Conservation (phyloP, 2,113 vertebrate genomes). For the Pomatostomus ruficeps region DNA sequence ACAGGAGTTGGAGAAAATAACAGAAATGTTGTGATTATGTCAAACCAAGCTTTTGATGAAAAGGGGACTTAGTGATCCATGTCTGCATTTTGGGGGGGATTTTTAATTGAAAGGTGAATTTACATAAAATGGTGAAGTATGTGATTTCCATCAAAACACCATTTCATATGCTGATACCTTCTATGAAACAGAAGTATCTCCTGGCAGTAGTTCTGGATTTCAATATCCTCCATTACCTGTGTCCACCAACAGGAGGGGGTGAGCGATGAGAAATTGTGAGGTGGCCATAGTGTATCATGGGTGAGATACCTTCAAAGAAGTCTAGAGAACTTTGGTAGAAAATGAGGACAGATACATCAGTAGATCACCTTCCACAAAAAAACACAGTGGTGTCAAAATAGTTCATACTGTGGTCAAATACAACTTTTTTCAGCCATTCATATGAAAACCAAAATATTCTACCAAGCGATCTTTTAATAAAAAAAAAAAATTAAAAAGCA, state of each 20-base stretch:
- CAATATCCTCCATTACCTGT: background rate
- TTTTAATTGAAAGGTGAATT: background rate
- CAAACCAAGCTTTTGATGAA: background rate
- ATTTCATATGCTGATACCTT: background rate
- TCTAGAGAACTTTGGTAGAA: background rate
- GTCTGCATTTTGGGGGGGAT: background rate
- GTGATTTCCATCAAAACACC: background rate
- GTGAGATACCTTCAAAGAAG: background rate
- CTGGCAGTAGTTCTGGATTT: background rate
- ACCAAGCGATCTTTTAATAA: fast-evolving
- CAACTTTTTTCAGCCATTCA: background rate
- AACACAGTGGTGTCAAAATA: background rate
- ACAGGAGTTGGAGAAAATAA: background rate
- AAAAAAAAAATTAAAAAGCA: background rate
- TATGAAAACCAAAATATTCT: background rate
- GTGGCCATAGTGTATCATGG: fast-evolving
- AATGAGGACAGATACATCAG: background rate
- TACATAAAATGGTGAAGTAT: background rate
- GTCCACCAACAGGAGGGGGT: background rate
- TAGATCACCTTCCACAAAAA: background rate
- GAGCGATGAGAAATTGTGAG: background rate
- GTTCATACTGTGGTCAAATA: background rate
- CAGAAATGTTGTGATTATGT: background rate
- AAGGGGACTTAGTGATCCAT: background rate
- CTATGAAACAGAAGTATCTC: background rate